Base-by-base conservation (phyloP, 2,797 vertebrate species). In the Botia kubotai region DNA sequence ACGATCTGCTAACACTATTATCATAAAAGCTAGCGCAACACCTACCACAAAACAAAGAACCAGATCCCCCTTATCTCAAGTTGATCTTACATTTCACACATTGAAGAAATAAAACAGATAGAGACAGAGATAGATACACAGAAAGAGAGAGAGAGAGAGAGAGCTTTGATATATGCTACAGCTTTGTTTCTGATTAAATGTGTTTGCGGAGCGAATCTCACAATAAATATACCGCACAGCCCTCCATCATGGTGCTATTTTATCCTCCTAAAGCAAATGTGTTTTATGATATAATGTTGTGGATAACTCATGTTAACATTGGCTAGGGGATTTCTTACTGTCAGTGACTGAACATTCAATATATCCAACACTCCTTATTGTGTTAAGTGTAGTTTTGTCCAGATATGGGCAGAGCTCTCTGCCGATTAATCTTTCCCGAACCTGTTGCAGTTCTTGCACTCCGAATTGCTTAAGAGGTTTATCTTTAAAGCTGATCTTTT, bases 401-500 rank as follows among this genome's bases (percentile, higher is more conserved):
- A 57, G 48, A 80, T 73, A 57, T 73, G 78, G 78, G 21, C 70
- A 26, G 19, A 72, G 26, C 43, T 66, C 17, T 13, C 50, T 10
- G 16, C 33, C 66, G 62, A 80, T 73, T 19, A 57, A 80, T 80
- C 33, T 57, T 80, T 80, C 52, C 19, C 29, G 26, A 79, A 62
- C 68, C 39, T 1, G 21, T 62, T 79, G 57, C 53, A 72, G 62
- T 79, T 73, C 12, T 16, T 73, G 4, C 23, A 19, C 60, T 29
- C 17, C 19, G 50, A 66, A 57, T 55, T 50, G 48, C 78, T 48
- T 67, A 57, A 67, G 33, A 67, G 63, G 62, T 67, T 73, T 73
- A 57, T 73, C 70, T 80, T 80, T 73, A 66, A 73, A 80, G 16
- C 78, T 46, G 69, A 73, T 73, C 70, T 80, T 80, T 55, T 55